A percentile compares a stretch with the other conserved stretches of the same genome.
Conservation (phyloP, 2,113 vertebrate species). For the Geococcyx californianus region DNA sequence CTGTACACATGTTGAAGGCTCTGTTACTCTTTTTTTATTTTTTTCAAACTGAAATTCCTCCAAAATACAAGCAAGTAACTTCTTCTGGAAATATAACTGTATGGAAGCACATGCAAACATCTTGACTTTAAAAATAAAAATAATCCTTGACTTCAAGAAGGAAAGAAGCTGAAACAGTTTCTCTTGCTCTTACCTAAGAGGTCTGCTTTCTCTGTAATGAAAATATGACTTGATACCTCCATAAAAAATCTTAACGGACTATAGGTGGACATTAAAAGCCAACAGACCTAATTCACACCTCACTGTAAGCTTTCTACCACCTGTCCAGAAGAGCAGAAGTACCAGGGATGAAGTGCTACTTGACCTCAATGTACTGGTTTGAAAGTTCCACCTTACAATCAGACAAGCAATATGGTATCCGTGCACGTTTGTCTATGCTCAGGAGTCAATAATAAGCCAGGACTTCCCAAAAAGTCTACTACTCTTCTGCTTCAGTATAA, state of each 20-base stretch:
- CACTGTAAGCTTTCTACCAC: not conserved
- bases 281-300: not conserved
- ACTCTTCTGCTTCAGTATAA: not conserved
- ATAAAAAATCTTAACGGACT: not conserved
- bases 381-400: not conserved
- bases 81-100: not conserved
- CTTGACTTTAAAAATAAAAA: not conserved
- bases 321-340: not conserved
- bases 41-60: not conserved
- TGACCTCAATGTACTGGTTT: fast-evolving
- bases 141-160: not conserved
- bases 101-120: not conserved
- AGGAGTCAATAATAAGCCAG: not conserved
- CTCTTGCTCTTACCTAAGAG: not conserved
- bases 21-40: not conserved
- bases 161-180: not conserved
- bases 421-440: not conserved
- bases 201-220: not conserved
- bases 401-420: fast-evolving
- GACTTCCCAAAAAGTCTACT: not conserved
- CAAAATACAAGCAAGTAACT: not conserved
- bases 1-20: not conserved
- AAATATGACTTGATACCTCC: not conserved
- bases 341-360: not conserved
- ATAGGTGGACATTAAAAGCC: not conserved